These are phyloP conservation scores for Leptothorax acervorum DNA, from an alignment of 2,888 invertebrate species.

Conservation along the genomic window DNA sequence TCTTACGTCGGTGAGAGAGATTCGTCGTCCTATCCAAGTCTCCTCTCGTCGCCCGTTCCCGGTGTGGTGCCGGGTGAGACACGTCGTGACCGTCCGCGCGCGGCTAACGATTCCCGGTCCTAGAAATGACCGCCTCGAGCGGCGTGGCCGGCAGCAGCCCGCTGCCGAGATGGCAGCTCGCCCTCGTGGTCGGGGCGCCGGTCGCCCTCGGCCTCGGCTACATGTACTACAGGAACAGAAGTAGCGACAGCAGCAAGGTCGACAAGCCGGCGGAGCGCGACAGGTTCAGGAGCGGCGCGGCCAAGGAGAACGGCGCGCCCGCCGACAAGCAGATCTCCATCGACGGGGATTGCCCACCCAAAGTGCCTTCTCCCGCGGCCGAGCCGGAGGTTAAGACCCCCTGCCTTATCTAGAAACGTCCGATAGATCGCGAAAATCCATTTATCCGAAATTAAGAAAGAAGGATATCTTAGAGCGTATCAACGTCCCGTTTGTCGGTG, in stretches of 20 bases:
- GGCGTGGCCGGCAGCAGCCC: constrained; percentile 85
- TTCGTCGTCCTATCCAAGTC: neutral
- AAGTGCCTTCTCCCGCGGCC: neutral
- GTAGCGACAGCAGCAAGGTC: constrained; percentile 73
- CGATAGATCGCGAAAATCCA: neutral
- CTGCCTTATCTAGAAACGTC: neutral
- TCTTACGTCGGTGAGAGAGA: neutral
- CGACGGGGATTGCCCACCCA: constrained; percentile 87
- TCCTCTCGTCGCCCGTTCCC: neutral
- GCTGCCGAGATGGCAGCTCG: constrained; percentile 95
- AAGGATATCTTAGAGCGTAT: neutral
- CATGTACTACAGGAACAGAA: constrained; percentile 89
- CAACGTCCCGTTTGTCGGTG: neutral
- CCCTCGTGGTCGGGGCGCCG: constrained; percentile 93
- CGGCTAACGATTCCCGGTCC: neutral
- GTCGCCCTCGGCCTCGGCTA: constrained; percentile 93
- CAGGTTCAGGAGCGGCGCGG: constrained; percentile 67
- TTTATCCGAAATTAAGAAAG: neutral
- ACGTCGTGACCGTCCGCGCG: neutral
- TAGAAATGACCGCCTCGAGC: constrained; percentile 76
- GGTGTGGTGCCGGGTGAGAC: neutral
- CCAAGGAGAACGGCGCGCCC: constrained; percentile 86
- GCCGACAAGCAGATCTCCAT: constrained; percentile 88
- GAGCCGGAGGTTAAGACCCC: constrained; percentile 78
- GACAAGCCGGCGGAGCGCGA: constrained; percentile 73